A percentile compares a stretch with the other conserved stretches of the same genome.
These are phyloP conservation scores for Ahaetulla prasina DNA, from an alignment of 2,113 vertebrate genomes.

Conservation along the genomic window DNA sequence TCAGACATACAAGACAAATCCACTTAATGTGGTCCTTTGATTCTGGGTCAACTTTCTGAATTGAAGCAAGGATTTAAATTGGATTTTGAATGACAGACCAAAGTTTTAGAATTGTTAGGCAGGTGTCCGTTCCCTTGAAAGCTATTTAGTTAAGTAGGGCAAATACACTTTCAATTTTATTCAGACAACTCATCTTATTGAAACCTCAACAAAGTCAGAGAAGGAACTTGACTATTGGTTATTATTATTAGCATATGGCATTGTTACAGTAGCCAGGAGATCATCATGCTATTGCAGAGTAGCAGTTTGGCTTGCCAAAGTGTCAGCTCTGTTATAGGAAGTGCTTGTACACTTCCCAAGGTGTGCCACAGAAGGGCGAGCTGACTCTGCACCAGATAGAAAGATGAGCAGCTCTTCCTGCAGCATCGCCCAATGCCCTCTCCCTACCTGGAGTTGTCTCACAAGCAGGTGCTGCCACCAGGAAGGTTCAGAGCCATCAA, in stretches of 20 bases:
- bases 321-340: background rate
- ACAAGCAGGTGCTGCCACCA: too few relatives aligned
- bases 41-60: too few relatives aligned
- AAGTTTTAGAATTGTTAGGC: background rate
- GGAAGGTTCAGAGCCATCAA: too few relatives aligned
- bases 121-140: background rate
- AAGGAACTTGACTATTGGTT: background rate
- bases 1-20: too few relatives aligned
- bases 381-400: too few relatives aligned
- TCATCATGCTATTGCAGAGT: background rate
- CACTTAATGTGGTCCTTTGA: too few relatives aligned
- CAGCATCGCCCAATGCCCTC: too few relatives aligned
- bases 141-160: background rate
- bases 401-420: too few relatives aligned
- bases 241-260: background rate
- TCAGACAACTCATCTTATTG: background rate
- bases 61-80: too few relatives aligned
- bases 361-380: too few relatives aligned
- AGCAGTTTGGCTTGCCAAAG: background rate
- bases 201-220: background rate
- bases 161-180: background rate
- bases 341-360: background rate
- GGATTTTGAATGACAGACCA: background rate
- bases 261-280: background rate
- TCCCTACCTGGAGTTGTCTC: too few relatives aligned